A percentile compares a stretch with the other conserved stretches of the same genome.
These are phyloP conservation scores for Manis crassicaudata DNA, from an alignment of 2,797 vertebrate species.

Conservation along the genomic window DNA sequence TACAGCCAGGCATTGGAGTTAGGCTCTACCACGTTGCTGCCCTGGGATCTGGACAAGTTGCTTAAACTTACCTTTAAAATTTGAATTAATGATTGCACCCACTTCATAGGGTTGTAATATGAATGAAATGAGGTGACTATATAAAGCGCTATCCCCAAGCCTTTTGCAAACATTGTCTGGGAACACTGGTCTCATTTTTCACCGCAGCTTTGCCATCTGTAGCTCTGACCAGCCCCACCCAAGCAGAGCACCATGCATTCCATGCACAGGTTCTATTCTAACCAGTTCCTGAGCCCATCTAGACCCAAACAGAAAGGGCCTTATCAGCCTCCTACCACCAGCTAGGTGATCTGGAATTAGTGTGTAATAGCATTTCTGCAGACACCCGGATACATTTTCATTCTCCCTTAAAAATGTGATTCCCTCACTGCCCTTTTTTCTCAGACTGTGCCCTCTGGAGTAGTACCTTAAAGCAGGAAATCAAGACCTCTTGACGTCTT, in stretches of 20 bases:
- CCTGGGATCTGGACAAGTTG: neutral
- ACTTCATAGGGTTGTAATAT: neutral
- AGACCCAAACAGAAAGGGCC: neutral
- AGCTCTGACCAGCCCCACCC: neutral
- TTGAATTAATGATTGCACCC: conserved; percentile 6
- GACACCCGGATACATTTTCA: neutral
- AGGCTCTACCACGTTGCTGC: neutral
- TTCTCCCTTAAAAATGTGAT: neutral
- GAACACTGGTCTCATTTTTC: neutral
- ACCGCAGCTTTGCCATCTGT: neutral
- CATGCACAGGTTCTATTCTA: neutral
- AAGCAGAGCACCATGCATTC: neutral
- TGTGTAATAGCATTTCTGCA: neutral
- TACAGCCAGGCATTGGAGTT: neutral
- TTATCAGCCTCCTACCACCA: neutral
- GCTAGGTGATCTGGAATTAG: neutral
- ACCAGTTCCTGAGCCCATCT: neutral
- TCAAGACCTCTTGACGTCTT: neutral
- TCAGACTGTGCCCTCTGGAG: neutral
- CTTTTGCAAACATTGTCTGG: neutral
- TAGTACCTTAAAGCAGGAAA: neutral
- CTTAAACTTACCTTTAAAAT: conserved; percentile 30
- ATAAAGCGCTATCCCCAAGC: neutral
- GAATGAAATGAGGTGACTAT: neutral
- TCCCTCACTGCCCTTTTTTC: neutral